Base-by-base conservation (phyloP, 2,888 invertebrate genomes). In the Zonitis immaculata region DNA sequence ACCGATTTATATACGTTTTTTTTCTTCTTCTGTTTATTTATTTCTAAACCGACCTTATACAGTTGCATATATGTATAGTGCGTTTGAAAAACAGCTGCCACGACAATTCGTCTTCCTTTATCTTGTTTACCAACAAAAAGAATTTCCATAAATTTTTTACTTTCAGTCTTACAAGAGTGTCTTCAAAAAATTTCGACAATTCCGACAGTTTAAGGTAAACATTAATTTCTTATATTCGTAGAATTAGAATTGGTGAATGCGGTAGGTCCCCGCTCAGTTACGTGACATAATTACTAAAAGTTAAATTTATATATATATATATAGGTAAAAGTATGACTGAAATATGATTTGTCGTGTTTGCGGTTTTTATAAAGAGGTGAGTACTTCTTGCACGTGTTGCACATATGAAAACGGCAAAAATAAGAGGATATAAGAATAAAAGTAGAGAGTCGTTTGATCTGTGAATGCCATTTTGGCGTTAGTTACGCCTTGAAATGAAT, bases 251-350 rank as follows among this genome's bases (percentile, higher is more conserved):
- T n/a, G n/a, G n/a, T n/a, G n/a, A n/a, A 49, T 58, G 58, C 32
- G 59, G 59, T 59, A 44, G 59, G 56, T 59, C 51, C 28, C n/a
- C 11, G 3, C 22, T 12, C 32, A 14, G 28, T 43, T 53, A 59
- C 57, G 59, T 60, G 60, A 58, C 46, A 51, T 52, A 58, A 54
- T 58, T 60, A 56, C 52, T 39, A 54, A 60, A 22, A n/a, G n/a
- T n/a, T n/a, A n/a, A n/a, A n/a, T n/a, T n/a, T n/a, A n/a, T n/a
- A n/a, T n/a, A n/a, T n/a, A n/a, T n/a, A n/a, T n/a, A n/a, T n/a
- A n/a, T n/a, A n/a, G 52, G 42, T 39, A 47, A 44, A 46, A 51
- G 49, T 53, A 56, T 45, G 52, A 58, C 48, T 44, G 49, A 57
- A 57, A 57, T 48, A 54, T 43, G 47, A 56, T 57, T 55, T 55